A percentile compares a stretch with the other conserved stretches of the same genome.
These are phyloP conservation scores for Tetramorium parvispinum DNA, from an alignment of 1,140 invertebrate genomes.

Conservation along the genomic window DNA sequence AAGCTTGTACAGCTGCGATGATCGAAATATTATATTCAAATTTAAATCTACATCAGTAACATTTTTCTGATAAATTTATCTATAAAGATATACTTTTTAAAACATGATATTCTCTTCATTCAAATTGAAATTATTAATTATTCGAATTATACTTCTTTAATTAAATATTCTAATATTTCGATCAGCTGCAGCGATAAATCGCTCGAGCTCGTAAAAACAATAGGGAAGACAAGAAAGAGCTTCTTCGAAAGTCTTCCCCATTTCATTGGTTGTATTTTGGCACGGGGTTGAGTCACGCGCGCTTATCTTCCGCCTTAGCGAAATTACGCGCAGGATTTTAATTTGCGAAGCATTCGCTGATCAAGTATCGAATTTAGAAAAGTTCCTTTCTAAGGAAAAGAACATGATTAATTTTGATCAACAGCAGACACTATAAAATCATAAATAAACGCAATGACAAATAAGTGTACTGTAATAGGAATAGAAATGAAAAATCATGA, in stretches of 20 bases:
- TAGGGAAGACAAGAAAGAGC: constrained; percentile 52
- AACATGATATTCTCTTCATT: neutral
- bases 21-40: constrained; percentile 40
- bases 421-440: neutral
- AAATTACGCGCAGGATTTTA: constrained; percentile 6
- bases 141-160: neutral
- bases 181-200: constrained; percentile 22
- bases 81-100: neutral
- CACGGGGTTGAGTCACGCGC: constrained; percentile 79
- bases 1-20: constrained; percentile 1
- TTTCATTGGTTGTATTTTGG: constrained; percentile 82
- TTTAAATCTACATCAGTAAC: neutral
- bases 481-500: neutral
- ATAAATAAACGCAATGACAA: constrained; percentile 6
- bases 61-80: neutral
- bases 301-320: constrained; percentile 58
- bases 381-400: neutral
- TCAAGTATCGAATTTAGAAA: neutral
- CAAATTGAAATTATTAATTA: constrained; percentile 1
- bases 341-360: neutral
- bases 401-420: neutral
- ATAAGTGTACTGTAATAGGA: neutral
- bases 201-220: constrained; percentile 55
- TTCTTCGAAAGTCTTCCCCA: constrained; percentile 50
- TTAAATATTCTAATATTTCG: constrained; percentile 25